Evolutionary conservation across 2,888 invertebrate species (phyloP).

Genomic region (Hemicrepidius hirtus): DNA sequence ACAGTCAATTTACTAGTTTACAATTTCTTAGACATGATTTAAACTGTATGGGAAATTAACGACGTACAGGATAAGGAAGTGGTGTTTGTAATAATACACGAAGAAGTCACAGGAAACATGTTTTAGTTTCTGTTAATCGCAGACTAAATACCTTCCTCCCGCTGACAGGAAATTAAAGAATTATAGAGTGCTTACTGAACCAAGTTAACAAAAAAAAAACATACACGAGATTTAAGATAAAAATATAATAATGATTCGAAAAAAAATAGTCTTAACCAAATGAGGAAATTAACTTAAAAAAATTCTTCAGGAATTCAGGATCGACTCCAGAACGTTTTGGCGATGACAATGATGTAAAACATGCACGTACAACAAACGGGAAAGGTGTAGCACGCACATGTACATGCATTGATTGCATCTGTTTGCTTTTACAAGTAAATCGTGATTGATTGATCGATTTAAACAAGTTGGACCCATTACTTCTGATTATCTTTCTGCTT

Average conservation of each 20-base stretch:
- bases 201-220: conserved; percentile 17
- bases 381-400: conserved; percentile 30
- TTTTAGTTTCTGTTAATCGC: conserved; percentile 9
- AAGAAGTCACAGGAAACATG: conserved; percentile 12
- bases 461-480: conserved; percentile 64
- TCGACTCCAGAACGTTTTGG: background rate
- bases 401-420: conserved; percentile 36
- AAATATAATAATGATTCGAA: background rate
- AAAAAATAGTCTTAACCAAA: no score
- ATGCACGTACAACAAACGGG: conserved; percentile 15
- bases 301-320: no score
- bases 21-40: conserved; percentile 26
- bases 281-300: no score
- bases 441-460: conserved; percentile 63
- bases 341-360: conserved; percentile 29
- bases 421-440: conserved; percentile 56
- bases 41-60: conserved; percentile 20
- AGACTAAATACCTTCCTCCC: conserved; percentile 8
- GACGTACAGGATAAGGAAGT: conserved; percentile 14
- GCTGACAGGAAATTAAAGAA: conserved; percentile 30
- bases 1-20: conserved; percentile 30
- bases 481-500: conserved; percentile 62
- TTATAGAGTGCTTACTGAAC: conserved; percentile 12
- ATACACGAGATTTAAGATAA: background rate
- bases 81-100: background rate